A percentile compares a stretch with the other conserved stretches of the same genome.
phyloP scores from a whole-genome alignment of 2,797 vertebrate species.

The Synanceia verrucosa region DNA sequence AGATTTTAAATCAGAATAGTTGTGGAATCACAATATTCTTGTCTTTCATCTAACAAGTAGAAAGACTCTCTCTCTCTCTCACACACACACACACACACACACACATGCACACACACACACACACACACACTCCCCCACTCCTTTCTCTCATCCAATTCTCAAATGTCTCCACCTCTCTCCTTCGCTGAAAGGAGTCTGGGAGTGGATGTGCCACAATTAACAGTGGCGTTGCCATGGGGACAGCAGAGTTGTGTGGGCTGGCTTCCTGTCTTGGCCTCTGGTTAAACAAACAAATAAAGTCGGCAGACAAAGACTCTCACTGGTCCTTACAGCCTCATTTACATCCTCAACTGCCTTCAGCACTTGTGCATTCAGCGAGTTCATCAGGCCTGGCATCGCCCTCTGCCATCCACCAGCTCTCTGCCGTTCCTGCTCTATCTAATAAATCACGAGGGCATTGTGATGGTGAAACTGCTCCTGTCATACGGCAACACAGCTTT shows the following conservation, averaged over 20 bases:
- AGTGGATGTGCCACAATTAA: constrained; percentile 80
- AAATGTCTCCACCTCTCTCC: constrained; percentile 65
- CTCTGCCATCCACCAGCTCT: constrained; percentile 12
- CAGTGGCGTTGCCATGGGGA: constrained; percentile 84
- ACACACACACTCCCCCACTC: constrained; percentile 16
- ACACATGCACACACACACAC: background rate
- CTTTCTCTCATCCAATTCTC: constrained; percentile 53
- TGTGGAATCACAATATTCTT: no score
- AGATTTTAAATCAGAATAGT: background rate
- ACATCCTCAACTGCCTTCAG: constrained; percentile 82
- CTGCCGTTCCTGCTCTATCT: constrained; percentile 20
- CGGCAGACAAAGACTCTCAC: constrained; percentile 70
- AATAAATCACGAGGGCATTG: constrained; percentile 53
- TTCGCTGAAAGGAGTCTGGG: constrained; percentile 67
- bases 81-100: constrained; percentile 1
- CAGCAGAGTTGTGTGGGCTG: constrained; percentile 80
- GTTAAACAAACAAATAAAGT: constrained; percentile 86
- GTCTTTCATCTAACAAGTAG: background rate
- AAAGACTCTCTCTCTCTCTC: constrained; percentile 39
- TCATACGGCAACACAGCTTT: constrained; percentile 37
- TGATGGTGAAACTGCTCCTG: constrained; percentile 45
- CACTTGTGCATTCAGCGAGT: constrained; percentile 67
- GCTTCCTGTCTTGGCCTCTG: constrained; percentile 85
- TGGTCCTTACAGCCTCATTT: constrained; percentile 85
- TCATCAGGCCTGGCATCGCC: constrained; percentile 41